Evolutionary conservation across 2,888 invertebrate species (phyloP).

Genomic region (Caradrina kadenii): DNA sequence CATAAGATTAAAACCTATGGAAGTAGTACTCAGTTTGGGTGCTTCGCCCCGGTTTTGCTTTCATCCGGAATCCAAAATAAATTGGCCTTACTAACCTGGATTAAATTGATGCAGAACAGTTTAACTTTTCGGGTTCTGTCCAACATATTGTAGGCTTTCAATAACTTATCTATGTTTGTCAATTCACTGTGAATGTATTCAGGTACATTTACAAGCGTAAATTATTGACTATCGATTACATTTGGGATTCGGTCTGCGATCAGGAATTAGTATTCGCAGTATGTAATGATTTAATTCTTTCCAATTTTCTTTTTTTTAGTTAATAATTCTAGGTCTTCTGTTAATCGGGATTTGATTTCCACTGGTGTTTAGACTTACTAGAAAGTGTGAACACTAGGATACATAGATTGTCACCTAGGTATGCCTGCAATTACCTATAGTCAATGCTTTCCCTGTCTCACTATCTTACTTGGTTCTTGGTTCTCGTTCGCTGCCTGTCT

Average conservation of each 20-base stretch:
- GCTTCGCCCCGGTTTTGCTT: conserved; percentile 21
- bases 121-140: conserved; percentile 23
- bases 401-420: background rate
- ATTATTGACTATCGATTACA: conserved; percentile 23
- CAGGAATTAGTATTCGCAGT: conserved; percentile 21
- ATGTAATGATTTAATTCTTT: background rate
- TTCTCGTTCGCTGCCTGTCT: too few relatives aligned
- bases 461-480: background rate
- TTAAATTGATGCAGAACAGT: conserved; percentile 25
- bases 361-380: background rate
- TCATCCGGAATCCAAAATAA: conserved; percentile 23
- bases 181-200: background rate
- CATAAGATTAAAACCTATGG: conserved; percentile 20
- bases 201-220: background rate
- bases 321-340: background rate
- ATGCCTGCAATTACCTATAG: conserved; percentile 1
- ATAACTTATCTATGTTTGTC: conserved; percentile 17
- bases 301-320: background rate
- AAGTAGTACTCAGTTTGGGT: conserved; percentile 11
- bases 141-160: conserved; percentile 1
- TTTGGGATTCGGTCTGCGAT: conserved; percentile 9
- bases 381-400: background rate
- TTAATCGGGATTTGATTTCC: background rate
- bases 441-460: background rate
- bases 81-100: conserved; percentile 26